Base-by-base conservation (phyloP, 2,888 invertebrate species). In the Drosophila suboccidentalis region DNA sequence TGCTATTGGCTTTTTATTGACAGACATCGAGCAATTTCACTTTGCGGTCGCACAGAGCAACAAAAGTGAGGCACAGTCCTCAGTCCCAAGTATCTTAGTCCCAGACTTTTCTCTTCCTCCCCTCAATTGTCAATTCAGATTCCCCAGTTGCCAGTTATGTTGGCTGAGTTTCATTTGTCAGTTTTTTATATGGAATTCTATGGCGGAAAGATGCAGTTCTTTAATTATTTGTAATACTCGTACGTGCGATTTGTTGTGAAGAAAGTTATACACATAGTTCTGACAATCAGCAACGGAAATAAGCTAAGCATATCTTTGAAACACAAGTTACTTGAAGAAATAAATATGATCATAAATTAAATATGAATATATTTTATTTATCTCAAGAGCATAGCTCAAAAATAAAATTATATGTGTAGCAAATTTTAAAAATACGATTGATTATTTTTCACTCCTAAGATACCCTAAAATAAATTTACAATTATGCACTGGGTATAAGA, bases 11-110 rank as follows among this genome's bases (percentile, higher is more conserved):
- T 66, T 59, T 79, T 68, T 80, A 78, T 80, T 80, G 80, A 71
- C 80, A 77, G 80, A 75, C 66, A 68, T 82, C 79, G 70, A 66
- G 83, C 83, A 86, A 86, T 89, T 84, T 84, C 83, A 83, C 89
- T 84, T 71, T 84, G 89, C 61, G 89, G 87, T 89, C 61, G 62
- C 53, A 51, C 50, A 66, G 55, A 62, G 58, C 54, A 19, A 43
- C 69, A 71, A 71, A 60, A 72, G 26, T 60, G 41, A 61, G 60
- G 67, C 58, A 50, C 41, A 34, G 13, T 19, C 5, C 44, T 19
- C 41, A 34, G 13, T 19, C 5, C 44, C n/a, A n/a, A 34, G 10
- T 44, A 32, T 36, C 10, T 15, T 32, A 15, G 9, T 8, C 50
- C 53, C 26, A 15, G 13, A 10, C n/a, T 10, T 22, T 22, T 9